Percentiles rank a stretch among this genome's conserved stretches.
Evolutionary conservation across 1,140 invertebrate species (phyloP).

Genomic region (Hylaeus anthracinus): DNA sequence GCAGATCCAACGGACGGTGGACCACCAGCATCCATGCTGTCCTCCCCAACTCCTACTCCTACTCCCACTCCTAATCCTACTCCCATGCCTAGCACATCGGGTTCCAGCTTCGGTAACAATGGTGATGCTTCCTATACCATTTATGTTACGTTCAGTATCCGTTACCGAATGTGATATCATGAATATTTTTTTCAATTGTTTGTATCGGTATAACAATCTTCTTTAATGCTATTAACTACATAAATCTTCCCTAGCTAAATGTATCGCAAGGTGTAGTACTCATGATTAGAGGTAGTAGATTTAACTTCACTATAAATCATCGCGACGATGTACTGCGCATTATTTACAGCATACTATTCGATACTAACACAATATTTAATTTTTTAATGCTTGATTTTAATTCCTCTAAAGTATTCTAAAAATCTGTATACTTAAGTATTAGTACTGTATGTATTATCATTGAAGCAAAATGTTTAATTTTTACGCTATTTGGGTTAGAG

Average conservation of each 20-base stretch:
- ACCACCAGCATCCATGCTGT: conserved; percentile 83
- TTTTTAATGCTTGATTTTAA: background rate
- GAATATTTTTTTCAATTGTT: conserved; percentile 32
- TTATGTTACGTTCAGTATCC: conserved; percentile 70
- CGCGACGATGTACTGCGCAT: background rate
- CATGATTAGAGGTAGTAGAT: conserved; percentile 3
- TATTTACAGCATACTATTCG: background rate
- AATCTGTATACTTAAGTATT: conserved; percentile 41
- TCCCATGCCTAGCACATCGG: conserved; percentile 81
- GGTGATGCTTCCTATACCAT: conserved; percentile 82
- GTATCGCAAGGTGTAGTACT: conserved; percentile 1
- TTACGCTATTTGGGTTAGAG: conserved; percentile 63
- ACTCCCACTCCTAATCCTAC: conserved; percentile 81
- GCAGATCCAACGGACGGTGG: conserved; percentile 88
- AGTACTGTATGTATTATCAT: conserved; percentile 47
- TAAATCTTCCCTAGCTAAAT: background rate
- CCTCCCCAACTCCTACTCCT: conserved; percentile 82
- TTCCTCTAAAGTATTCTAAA: background rate
- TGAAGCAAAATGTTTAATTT: conserved; percentile 50
- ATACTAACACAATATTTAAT: background rate
- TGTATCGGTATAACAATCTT: conserved; percentile 22
- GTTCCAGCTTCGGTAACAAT: conserved; percentile 82
- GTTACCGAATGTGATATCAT: conserved; percentile 55
- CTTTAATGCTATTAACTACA: conserved; percentile 8
- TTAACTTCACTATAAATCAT: conserved; percentile 10